Evolutionary conservation across 2,113 vertebrate species (phyloP).

Genomic region (Steatornis caripensis): DNA sequence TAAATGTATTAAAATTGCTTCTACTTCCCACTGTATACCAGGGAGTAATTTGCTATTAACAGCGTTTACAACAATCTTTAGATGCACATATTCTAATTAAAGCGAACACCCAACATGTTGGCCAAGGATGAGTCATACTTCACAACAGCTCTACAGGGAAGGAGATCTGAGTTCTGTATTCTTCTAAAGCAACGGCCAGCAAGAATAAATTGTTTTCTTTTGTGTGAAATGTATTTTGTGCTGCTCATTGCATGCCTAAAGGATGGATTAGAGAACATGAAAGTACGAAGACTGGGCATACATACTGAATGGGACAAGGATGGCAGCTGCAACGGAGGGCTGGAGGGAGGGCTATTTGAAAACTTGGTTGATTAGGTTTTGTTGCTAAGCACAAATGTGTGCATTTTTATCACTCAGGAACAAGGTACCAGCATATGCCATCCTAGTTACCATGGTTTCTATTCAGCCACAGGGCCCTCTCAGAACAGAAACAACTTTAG

Average conservation of each 20-base stretch:
- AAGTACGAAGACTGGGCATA: background rate
- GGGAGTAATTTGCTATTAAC: slow-evolving; percentile 7
- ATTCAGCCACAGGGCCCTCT: slow-evolving; percentile 42
- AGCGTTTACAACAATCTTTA: slow-evolving; percentile 27
- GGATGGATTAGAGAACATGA: background rate
- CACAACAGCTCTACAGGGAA: slow-evolving; percentile 27
- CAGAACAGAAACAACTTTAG: slow-evolving; percentile 57
- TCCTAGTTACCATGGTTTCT: slow-evolving; percentile 67
- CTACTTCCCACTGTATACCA: background rate
- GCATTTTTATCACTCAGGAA: slow-evolving; percentile 45
- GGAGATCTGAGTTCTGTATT: background rate
- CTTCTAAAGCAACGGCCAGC: background rate
- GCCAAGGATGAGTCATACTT: slow-evolving; percentile 29
- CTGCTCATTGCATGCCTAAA: background rate
- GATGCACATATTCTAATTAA: slow-evolving; percentile 49
- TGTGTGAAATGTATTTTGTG: background rate
- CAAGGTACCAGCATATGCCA: slow-evolving; percentile 17
- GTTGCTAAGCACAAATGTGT: slow-evolving; percentile 43
- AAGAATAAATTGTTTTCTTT: background rate
- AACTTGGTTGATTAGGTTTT: slow-evolving; percentile 5
- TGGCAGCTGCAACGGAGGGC: background rate
- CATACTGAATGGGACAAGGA: background rate
- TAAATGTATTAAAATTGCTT: background rate
- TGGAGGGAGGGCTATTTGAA: background rate
- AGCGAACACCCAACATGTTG: slow-evolving; percentile 11